Evolutionary conservation across 1,140 invertebrate genomes (phyloP).

Genomic region (Dendroctonus ponderosae): DNA sequence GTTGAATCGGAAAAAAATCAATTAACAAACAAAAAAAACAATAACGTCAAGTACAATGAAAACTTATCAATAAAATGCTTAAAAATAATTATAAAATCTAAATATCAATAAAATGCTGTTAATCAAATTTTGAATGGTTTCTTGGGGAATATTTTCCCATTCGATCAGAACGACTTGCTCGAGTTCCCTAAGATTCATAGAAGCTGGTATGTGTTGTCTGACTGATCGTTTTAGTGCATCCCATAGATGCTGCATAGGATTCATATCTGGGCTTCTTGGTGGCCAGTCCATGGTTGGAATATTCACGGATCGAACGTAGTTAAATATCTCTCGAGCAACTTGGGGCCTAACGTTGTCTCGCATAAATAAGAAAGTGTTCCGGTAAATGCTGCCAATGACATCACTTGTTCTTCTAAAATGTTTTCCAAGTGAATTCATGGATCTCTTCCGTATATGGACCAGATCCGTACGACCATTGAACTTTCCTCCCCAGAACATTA

Average conservation of each 20-base stretch:
- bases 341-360: conserved; percentile 30
- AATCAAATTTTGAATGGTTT: too few relatives aligned
- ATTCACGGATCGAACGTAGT: conserved; percentile 18
- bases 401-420: conserved; percentile 23
- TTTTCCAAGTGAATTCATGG: conserved; percentile 22
- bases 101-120: too few relatives aligned
- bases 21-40: too few relatives aligned
- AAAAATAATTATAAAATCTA: too few relatives aligned
- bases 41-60: too few relatives aligned
- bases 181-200: not conserved
- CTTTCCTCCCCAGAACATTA: conserved; percentile 29
- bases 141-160: not conserved
- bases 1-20: too few relatives aligned
- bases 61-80: too few relatives aligned
- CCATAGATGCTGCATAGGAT: conserved; percentile 26
- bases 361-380: conserved; percentile 28
- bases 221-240: conserved; percentile 15
- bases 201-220: not conserved
- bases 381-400: conserved; percentile 26
- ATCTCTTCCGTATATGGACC: conserved; percentile 22
- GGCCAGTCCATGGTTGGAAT: conserved; percentile 25
- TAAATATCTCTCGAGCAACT: conserved; percentile 16
- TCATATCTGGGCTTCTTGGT: conserved; percentile 23
- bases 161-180: not conserved
- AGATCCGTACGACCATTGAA: conserved; percentile 35